Evolutionary conservation across 2,113 vertebrate species (phyloP), one percentile per base, ranked within the genome.

Genomic region (Deroptyus accipitrinus): DNA sequence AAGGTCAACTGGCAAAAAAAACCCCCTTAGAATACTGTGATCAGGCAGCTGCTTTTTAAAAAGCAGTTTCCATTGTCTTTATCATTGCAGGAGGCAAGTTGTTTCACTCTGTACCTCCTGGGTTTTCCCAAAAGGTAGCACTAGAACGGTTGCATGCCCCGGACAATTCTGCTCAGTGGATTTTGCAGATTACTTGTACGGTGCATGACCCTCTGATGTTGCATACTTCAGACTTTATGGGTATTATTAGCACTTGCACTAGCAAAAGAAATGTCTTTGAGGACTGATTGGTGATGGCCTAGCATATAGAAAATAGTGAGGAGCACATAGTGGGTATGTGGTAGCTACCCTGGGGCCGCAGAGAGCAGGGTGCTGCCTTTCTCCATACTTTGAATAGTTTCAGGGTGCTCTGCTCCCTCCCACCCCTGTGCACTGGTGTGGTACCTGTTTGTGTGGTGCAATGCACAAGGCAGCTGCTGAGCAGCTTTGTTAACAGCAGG

Each of bases 51-150:
- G 75, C 62, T 93, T 95, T 95, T 95, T 91, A 27, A 0, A 92
- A 77, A 95, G 57, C 57, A 62, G 76, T 72, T 78, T 72, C 42
- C 74, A 31, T 46, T 59, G 46, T 68, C 79, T 69, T 77, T 86
- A 14, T 54, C 62, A 63, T 86, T 83, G 69, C 62, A 64, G 92
- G 88, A 95, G 84, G 79, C 70, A 92, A 90, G 70, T 44, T 35
- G 28, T 76, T 89, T 85, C 94, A 90, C 90, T 94, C 92, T 89
- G 88, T 95, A 64, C 96, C 96, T 96, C 92, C 81, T 97, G 94
- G 44, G 94, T 95, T 97, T 61, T 39, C 16, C 78, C 52, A 90
- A 94, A 96, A 96, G 87, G 63, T 95, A 94, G 94, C 86, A 92
- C 57, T 31, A 93, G 73, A 92, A 66, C 86, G 95, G 49, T 63